Conservation (phyloP, 2,113 vertebrate genomes). For the Donacobius atricapilla region DNA sequence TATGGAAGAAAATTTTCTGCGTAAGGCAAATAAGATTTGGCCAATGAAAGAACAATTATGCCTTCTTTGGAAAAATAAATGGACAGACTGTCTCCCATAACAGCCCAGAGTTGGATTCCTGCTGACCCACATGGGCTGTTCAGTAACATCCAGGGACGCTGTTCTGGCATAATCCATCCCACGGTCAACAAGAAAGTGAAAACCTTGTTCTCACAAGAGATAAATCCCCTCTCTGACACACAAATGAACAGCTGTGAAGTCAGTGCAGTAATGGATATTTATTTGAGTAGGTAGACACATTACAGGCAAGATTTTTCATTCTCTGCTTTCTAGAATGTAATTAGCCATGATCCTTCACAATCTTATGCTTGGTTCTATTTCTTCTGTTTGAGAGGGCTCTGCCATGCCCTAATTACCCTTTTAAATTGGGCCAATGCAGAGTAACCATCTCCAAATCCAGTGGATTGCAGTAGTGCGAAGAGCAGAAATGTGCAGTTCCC, state of each 20-base stretch:
- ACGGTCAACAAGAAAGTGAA: neutral
- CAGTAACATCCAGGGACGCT: neutral
- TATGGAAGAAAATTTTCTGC: neutral
- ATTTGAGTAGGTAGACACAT: neutral
- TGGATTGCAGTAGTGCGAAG: neutral
- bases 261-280: neutral
- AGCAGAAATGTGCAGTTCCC: neutral
- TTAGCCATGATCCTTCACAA: neutral
- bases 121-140: neutral
- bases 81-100: neutral
- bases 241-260: neutral
- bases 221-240: neutral
- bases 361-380: neutral
- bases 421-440: neutral
- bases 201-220: neutral
- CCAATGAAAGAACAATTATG: neutral
- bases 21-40: neutral
- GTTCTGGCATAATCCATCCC: neutral
- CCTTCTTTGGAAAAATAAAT: neutral
- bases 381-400: neutral
- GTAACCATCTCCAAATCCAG: neutral
- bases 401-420: neutral
- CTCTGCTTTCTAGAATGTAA: neutral
- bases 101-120: neutral
- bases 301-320: neutral